Percentiles rank a stretch among this genome's conserved stretches.
Conservation (phyloP, 2,888 invertebrate genomes). For the Merodon equestris region DNA sequence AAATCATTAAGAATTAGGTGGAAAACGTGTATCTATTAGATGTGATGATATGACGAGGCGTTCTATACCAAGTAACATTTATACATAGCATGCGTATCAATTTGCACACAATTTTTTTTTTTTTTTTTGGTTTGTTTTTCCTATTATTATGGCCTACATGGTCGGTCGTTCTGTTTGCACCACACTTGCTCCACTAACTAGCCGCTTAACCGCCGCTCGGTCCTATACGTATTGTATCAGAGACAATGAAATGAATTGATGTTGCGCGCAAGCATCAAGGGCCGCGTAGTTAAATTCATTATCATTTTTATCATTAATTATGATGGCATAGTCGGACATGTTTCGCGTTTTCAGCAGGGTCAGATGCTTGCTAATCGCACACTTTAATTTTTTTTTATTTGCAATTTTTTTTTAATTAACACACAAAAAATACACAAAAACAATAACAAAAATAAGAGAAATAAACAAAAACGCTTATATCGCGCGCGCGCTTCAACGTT, state of each 20-base stretch:
- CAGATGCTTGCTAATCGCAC: too few relatives aligned
- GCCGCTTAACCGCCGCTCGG: too few relatives aligned
- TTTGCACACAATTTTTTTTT: not conserved
- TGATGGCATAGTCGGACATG: constrained; percentile 13
- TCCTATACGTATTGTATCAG: too few relatives aligned
- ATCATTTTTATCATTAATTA: constrained; percentile 39
- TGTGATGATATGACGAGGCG: too few relatives aligned
- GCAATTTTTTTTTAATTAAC: constrained; percentile 3
- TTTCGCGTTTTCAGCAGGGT: constrained; percentile 3
- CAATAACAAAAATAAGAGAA: too few relatives aligned
- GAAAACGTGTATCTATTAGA: too few relatives aligned
- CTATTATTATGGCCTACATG: too few relatives aligned
- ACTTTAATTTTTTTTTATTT: not conserved
- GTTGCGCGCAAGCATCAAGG: not conserved
- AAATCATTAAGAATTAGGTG: constrained; percentile 35
- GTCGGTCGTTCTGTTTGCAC: too few relatives aligned
- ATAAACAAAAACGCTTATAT: constrained; percentile 34
- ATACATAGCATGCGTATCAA: not conserved
- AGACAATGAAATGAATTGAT: too few relatives aligned
- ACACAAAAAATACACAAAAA: constrained; percentile 7
- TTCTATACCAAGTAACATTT: too few relatives aligned
- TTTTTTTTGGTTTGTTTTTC: too few relatives aligned
- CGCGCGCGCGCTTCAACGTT: constrained; percentile 55
- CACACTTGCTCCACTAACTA: too few relatives aligned
- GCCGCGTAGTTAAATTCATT: constrained; percentile 32